Conservation (phyloP, 2,888 invertebrate species). For the Cinara cedri region DNA sequence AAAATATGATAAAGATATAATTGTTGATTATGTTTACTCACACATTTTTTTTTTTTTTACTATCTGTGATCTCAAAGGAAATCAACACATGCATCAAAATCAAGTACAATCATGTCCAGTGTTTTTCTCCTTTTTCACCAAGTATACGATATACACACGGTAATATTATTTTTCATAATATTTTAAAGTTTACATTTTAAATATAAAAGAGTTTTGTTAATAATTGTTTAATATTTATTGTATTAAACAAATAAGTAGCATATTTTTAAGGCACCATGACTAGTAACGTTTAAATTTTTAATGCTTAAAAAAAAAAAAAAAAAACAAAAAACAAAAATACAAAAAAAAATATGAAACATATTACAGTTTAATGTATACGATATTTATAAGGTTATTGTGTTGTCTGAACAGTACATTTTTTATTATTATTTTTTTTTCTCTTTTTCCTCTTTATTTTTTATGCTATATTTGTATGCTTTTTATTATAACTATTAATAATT, state of each 20-base stretch:
- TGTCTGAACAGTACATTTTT: constrained; percentile 48
- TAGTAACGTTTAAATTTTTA: constrained; percentile 43
- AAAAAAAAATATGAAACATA: constrained; percentile 35
- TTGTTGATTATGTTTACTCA: constrained; percentile 54
- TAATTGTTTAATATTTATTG: constrained; percentile 51
- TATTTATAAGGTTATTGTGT: constrained; percentile 55
- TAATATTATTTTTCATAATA: constrained; percentile 51
- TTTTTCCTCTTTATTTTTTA: constrained; percentile 19
- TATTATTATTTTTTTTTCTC: constrained; percentile 23
- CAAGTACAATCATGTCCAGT: constrained; percentile 54
- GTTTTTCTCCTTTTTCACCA: constrained; percentile 56
- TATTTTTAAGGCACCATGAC: constrained; percentile 55
- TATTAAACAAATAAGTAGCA: constrained; percentile 44
- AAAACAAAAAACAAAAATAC: neutral
- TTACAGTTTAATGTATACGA: constrained; percentile 54
- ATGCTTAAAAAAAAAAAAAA: constrained; percentile 14
- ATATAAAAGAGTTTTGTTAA: constrained; percentile 46
- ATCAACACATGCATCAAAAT: constrained; percentile 54
- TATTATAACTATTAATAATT: constrained; percentile 42
- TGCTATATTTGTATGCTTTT: constrained; percentile 52
- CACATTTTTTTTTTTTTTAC: constrained; percentile 47
- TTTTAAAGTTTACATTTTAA: constrained; percentile 25
- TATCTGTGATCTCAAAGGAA: constrained; percentile 57
- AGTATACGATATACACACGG: constrained; percentile 57
- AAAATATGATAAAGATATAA: constrained; percentile 38